Base-by-base conservation (phyloP, 2,113 vertebrate species). In the Alectura lathami region DNA sequence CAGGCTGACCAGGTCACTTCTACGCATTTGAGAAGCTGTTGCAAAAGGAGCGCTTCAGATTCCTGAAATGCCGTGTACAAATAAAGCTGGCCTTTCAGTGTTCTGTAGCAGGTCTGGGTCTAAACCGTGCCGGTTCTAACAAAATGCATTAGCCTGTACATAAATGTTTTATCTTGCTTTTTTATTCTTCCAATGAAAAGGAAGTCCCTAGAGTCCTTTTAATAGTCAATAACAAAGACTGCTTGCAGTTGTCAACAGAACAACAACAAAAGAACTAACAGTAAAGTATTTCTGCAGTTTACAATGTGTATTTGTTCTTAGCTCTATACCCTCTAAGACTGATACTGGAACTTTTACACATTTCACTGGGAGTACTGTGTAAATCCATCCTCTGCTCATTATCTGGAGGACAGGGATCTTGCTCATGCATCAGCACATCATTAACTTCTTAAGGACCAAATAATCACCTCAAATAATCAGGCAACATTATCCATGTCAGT, bases 131-230 rank as follows among this genome's bases (percentile, higher is more conserved):
- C 76, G 78, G 56, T 21, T 60, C 34, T 40, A 83, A 63, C 57
- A 83, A 83, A 83, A 94, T 53, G 14, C 54, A 91, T 85, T 93
- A 88, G 60, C 43, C 60, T 77, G 79, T 83, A 90, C 45, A 54
- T 95, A 79, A 90, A 73, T 89, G 18, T 82, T 87, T 94, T 60
- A 42, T 42, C 54, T 73, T 85, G 62, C 12, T 48, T 75, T 95
- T 89, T 85, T 84, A 72, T 85, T 93, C n/a, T 91, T 66, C 27
- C 75, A 42, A 48, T 66, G 85, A 91, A 83, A 17, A 56, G 40
- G 24, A 89, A 93, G 30, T 89, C 85, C 67, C 92, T 56, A 80
- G 63, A 30, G 90, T 59, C 57, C 85, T 73, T 88, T 91, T 94
- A 95, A 91, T 79, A 67, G 78, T 4, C 2, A 94, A 85, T 27